Evolutionary conservation across 2,888 invertebrate species (phyloP), one percentile per base, ranked within the genome.

Genomic region (Tanaodytes sp.): DNA sequence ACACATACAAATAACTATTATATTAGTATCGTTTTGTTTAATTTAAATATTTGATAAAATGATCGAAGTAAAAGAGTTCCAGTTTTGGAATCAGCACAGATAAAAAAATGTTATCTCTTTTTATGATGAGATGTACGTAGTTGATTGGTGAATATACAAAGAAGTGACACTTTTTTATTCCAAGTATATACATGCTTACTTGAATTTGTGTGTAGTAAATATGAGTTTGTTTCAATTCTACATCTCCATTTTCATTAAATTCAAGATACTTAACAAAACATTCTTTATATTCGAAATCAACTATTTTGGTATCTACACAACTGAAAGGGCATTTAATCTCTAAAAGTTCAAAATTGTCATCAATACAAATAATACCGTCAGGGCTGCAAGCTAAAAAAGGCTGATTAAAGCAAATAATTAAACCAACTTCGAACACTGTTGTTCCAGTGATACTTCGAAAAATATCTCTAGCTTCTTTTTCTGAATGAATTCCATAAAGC

Each of bases 311-410:
- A 4, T 36, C 36, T 12, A 5, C n/a, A n/a, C 12, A 36, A 3
- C 12, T 36, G 9, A 2, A 8, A 1, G 36, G 36, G 3, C 36
- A 36, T 36, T 36, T 36, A 12, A 36, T 36, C 14, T 36, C 36
- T 1, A 36, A n/a, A 2, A 36, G 9, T 52, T 67, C 36, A 23
- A 31, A 51, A 30, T 51, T 18, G n/a, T 51, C 37, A 16, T 45
- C 37, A 14, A 62, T 51, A 30, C 40, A 37, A 30, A 65, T 31
- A 2, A 65, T 43, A 12, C 58, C 65, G 46, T 58, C 58, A 3
- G 65, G 52, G 51, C 58, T 58, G 19, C 37, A 55, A 2, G 64
- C 64, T n/a, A n/a, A n/a, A n/a, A n/a, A n/a, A n/a, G n/a, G n/a
- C n/a, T n/a, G n/a, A n/a, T n/a, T n/a, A n/a, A 1, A 64, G 36